phyloP scores from a whole-genome alignment of 1,140 invertebrate genomes.

The Euschistus heros region DNA sequence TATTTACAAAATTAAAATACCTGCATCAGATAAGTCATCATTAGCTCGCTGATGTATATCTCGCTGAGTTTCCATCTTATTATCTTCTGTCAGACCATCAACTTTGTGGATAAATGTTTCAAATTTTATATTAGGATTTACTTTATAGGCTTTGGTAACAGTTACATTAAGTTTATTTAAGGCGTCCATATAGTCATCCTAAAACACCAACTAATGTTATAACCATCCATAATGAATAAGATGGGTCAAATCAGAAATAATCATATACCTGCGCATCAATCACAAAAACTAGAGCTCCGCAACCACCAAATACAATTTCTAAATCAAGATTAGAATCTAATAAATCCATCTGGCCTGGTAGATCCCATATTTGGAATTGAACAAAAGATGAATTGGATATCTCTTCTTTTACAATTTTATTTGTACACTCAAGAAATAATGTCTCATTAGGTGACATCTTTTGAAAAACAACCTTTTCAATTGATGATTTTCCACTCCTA shows the following conservation, averaged over 20 bases:
- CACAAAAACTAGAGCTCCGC: constrained; percentile 95
- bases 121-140: constrained; percentile 94
- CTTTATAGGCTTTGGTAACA: constrained; percentile 89
- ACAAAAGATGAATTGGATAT: constrained; percentile 96
- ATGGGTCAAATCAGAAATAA: neutral
- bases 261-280: constrained; percentile 87
- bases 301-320: constrained; percentile 87
- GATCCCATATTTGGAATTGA: constrained; percentile 99
- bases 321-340: constrained; percentile 94
- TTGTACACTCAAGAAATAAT: constrained; percentile 95
- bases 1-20: constrained; percentile 34
- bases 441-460: constrained; percentile 99
- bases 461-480: constrained; percentile 99
- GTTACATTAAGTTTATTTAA: constrained; percentile 83
- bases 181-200: constrained; percentile 96
- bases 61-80: constrained; percentile 95
- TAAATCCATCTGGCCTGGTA: constrained; percentile 97
- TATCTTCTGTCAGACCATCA: constrained; percentile 95
- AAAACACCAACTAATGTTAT: constrained; percentile 32
- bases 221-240: neutral
- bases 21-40: constrained; percentile 84
- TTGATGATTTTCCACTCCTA: constrained; percentile 99
- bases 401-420: constrained; percentile 97
- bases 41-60: constrained; percentile 95
- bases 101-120: constrained; percentile 99